Evolutionary conservation across 2,797 vertebrate genomes (phyloP).

Genomic region (Thaleichthys pacificus): DNA sequence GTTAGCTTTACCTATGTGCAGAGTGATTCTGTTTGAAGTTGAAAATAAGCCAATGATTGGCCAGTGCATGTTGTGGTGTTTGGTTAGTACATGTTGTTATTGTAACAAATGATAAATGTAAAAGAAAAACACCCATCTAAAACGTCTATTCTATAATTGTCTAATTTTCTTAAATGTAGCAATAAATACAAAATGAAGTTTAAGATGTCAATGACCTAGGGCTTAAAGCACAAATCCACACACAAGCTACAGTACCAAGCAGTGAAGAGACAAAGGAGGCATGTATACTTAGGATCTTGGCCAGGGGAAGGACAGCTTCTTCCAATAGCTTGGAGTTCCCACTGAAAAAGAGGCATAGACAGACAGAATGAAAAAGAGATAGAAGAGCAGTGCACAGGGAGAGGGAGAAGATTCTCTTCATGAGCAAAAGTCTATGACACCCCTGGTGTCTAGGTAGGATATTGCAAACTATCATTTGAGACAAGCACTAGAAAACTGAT

Average conservation of each 20-base stretch:
- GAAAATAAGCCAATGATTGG: too few species aligned
- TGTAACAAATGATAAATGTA: too few species aligned
- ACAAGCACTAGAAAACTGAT: background rate
- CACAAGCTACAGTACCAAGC: background rate
- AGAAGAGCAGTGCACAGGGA: background rate
- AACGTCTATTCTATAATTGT: too few species aligned
- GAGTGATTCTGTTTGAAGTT: too few species aligned
- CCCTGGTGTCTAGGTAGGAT: conserved; percentile 21
- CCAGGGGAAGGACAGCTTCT: conserved; percentile 88
- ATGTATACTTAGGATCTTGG: conserved; percentile 84
- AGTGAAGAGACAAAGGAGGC: conserved; percentile 55
- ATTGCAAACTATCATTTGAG: background rate
- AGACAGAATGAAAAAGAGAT: conserved; percentile 13
- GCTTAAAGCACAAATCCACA: background rate
- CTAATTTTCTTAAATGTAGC: too few species aligned
- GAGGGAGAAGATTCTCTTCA: background rate
- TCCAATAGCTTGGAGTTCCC: conserved; percentile 91
- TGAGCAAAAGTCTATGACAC: background rate
- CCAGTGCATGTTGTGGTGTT: too few species aligned
- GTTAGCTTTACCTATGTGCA: too few species aligned
- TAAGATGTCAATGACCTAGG: too few species aligned
- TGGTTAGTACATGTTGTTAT: too few species aligned
- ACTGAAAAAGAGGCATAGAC: conserved; percentile 63
- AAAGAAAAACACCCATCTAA: too few species aligned
- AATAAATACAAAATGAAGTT: too few species aligned